These are phyloP conservation scores for Phania funesta DNA, from an alignment of 2,888 invertebrate species.

Conservation along the genomic window DNA sequence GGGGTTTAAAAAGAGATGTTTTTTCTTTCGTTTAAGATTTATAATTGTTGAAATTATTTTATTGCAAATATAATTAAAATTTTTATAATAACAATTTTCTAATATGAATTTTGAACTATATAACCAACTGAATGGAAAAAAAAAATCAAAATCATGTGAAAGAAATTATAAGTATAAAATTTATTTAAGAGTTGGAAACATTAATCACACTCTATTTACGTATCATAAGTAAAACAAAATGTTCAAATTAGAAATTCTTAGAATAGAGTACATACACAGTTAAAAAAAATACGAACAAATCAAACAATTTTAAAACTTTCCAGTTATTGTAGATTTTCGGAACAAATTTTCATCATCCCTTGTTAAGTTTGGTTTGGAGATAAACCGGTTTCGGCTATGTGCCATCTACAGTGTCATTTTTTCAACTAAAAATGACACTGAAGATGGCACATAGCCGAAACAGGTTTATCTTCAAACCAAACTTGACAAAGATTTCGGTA, in stretches of 20 bases:
- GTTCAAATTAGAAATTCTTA: constrained; percentile 18
- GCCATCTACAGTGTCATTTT: no score
- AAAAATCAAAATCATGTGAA: background rate
- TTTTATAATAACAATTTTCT: background rate
- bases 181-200: background rate
- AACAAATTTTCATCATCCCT: no score
- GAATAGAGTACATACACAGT: background rate
- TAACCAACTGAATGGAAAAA: background rate
- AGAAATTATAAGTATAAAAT: background rate
- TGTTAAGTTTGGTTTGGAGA: no score
- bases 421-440: no score
- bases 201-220: background rate
- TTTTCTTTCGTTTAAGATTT: no score
- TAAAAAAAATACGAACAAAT: background rate
- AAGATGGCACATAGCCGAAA: no score
- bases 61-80: constrained; percentile 25
- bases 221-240: constrained; percentile 27
- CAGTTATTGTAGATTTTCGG: no score
- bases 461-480: no score
- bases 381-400: no score
- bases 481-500: no score
- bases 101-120: background rate
- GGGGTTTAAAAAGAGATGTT: no score
- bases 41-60: background rate
- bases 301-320: background rate